Conservation (phyloP, 1,140 invertebrate species). For the Drosophila carrolli region DNA sequence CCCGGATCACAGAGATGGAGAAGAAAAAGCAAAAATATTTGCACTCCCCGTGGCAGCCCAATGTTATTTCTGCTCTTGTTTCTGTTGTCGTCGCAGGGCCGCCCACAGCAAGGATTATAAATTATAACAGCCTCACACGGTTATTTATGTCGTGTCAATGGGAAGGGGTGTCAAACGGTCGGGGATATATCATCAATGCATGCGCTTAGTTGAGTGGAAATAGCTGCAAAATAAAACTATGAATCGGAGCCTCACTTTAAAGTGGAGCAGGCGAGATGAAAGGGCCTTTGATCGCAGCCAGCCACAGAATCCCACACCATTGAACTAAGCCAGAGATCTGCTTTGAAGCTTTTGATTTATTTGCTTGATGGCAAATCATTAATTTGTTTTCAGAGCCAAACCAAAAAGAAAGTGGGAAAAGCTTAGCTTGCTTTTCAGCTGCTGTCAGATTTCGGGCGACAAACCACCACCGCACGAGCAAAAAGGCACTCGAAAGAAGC, state of each 20-base stretch:
- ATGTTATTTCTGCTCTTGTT: conserved; percentile 36
- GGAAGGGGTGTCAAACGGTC: conserved; percentile 34
- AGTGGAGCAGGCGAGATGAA: conserved; percentile 8
- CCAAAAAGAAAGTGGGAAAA: conserved; percentile 25
- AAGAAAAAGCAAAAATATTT: conserved; percentile 51
- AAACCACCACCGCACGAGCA: conserved; percentile 41
- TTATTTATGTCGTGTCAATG: conserved; percentile 76
- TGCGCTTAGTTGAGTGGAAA: conserved; percentile 80
- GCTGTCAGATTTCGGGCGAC: conserved; percentile 71
- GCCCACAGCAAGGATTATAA: conserved; percentile 76
- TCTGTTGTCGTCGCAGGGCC: conserved; percentile 28
- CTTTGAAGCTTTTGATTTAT: conserved; percentile 75
- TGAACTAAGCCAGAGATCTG: conserved; percentile 44
- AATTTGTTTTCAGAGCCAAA: conserved; percentile 56
- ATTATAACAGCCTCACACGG: conserved; percentile 77
- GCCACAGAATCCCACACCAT: conserved; percentile 4
- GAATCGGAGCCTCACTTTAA: conserved; percentile 28
- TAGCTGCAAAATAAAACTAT: conserved; percentile 52
- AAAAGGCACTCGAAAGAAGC: conserved; percentile 31
- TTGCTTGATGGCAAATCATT: conserved; percentile 75
- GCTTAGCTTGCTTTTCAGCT: conserved; percentile 71
- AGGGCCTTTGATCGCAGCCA: conserved; percentile 6
- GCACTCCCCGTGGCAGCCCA: conserved; percentile 37
- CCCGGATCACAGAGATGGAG: conserved; percentile 22
- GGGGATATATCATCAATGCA: conserved; percentile 73